Evolutionary conservation across 2,888 invertebrate genomes (phyloP), one percentile per base, ranked within the genome.

Genomic region (Nasonovia ribisnigri): DNA sequence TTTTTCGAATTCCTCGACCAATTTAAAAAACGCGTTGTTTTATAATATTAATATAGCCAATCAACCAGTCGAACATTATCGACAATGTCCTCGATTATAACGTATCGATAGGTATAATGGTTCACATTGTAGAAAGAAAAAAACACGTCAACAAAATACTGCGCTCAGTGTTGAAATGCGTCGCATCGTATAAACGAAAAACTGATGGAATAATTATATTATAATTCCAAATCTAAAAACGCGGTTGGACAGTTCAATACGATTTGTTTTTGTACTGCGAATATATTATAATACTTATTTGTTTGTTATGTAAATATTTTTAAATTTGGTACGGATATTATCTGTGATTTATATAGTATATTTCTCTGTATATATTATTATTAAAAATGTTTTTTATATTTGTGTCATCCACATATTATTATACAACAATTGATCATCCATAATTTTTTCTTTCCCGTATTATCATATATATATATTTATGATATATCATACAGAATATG

Each of bases 1-100:
- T 67, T 77, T 90, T 90, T 90, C 67, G 90, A 90, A 77, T 90
- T 48, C 57, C 67, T n/a, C 67, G 36, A n/a, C 67, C n/a, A 43
- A 36, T 77, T 42, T 77, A 77, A 42, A 77, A 77, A 77, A 77
- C 36, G 36, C 77, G 36, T 20, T 77, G 36, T 77, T 42, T 77
- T 77, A 20, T 54, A 24, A 54, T 51, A 51, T 20, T 54, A 54
- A 24, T 36, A 36, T 29, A 8, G 36, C 36, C 36, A 24, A 42
- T 36, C 77, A 20, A 77, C 36, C 20, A 20, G 77, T 36, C 36
- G 8, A 36, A 77, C 77, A 8, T 77, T 77, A 42, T 77, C 20
- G 77, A 77, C 77, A 77, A 36, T 77, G 77, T 36, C 36, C 6
- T 77, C 77, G 77, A 36, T 20, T 36, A 20, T 20, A 42, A n/a